Evolutionary conservation across 1,140 invertebrate genomes (phyloP), one percentile per base, ranked within the genome.

Genomic region (Formica selysi): DNA sequence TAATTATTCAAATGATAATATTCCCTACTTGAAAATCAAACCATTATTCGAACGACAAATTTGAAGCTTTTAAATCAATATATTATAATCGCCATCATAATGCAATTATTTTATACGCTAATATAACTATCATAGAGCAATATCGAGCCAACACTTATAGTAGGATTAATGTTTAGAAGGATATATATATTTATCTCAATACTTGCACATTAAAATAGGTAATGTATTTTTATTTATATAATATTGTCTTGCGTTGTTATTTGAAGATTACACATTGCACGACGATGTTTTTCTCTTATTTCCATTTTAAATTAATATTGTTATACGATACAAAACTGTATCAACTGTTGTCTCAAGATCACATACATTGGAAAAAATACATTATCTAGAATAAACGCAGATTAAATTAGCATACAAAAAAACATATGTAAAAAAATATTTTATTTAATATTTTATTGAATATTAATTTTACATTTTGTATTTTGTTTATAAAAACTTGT

Each of bases 401-500:
- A 38, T 81, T 61, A 59, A 81, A 81, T 61, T 44, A 48, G 4
- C 19, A 22, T 73, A 61, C 48, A 2, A 32, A 32, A 3, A 32
- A 32, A 8, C 38, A 22, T 19, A 5, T 36, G 32, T 32, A 11
- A 36, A 16, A 70, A 44, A 44, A 48, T 59, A 26, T 54, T 38
- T 7, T 44, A 13, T 62, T 26, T 10, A 3, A 44, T 51, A 11
- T 51, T 54, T 54, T 71, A 73, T 73, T 36, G 8, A 68, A 44
- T 57, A 54, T 68, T 32, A 54, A 57, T 80, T 38, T 78, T 48
- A 64, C 4, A n/a, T 78, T 78, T 13, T 7, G 57, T 10, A 36
- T 51, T 73, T 74, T 29, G 44, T 38, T 65, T 32, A 7, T 32
- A 2, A 51, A 32, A 36, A 74, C 1, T n/a, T 22, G 22, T 22